Percentiles rank a stretch among this genome's conserved stretches.
Evolutionary conservation across 2,888 invertebrate genomes (phyloP).

Genomic region (Catocala sponsa): DNA sequence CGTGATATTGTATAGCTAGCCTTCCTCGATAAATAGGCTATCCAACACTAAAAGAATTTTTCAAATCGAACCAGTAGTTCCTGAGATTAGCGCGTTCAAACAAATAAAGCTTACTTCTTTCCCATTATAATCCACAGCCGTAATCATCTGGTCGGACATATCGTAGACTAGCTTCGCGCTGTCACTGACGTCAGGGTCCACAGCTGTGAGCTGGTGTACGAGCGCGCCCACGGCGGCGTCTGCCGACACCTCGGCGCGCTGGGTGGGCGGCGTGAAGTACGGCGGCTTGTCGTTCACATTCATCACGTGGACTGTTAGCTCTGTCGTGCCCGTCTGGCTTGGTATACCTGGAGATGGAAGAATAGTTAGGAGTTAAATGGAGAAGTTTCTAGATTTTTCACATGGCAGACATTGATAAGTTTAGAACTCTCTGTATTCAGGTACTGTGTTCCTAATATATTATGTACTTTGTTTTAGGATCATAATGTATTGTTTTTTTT

Average conservation of each 20-base stretch:
- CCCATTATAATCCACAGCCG: conserved; percentile 94
- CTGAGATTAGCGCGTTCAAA: too few species aligned
- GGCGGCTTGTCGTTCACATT: conserved; percentile 97
- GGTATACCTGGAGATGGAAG: conserved; percentile 90
- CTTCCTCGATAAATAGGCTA: too few species aligned
- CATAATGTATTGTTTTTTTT: too few species aligned
- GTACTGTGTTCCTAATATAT: too few species aligned
- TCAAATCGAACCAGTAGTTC: too few species aligned
- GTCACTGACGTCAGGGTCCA: conserved; percentile 93
- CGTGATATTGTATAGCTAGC: too few species aligned
- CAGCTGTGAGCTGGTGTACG: conserved; percentile 91
- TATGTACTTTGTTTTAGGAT: too few species aligned
- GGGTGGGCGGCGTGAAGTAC: conserved; percentile 93
- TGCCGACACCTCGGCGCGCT: conserved; percentile 93
- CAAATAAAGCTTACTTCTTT: too few species aligned
- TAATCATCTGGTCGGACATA: conserved; percentile 90
- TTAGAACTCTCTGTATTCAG: too few species aligned
- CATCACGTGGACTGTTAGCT: conserved; percentile 92
- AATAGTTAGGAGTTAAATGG: not conserved
- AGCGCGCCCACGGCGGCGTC: conserved; percentile 92
- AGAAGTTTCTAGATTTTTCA: too few species aligned
- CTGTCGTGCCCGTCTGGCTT: conserved; percentile 93
- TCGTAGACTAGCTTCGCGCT: conserved; percentile 91
- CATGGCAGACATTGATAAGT: too few species aligned
- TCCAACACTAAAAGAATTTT: too few species aligned